Conservation (phyloP, 1,140 invertebrate species). For the Zaprionus nigranus region DNA sequence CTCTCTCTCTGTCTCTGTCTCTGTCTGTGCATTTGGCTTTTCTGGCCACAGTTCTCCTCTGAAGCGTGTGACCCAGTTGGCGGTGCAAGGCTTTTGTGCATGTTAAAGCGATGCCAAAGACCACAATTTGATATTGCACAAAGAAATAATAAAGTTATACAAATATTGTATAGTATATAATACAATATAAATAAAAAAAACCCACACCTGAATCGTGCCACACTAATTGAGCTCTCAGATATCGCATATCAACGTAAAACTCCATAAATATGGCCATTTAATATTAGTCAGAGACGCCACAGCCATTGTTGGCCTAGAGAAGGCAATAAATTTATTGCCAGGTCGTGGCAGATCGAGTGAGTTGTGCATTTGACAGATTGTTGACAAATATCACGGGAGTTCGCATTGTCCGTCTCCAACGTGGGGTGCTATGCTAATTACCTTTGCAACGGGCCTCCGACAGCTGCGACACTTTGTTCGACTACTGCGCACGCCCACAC, state of each 20-base stretch:
- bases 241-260: constrained; percentile 57
- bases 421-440: constrained; percentile 67
- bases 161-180: constrained; percentile 5
- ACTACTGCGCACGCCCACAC: constrained; percentile 55
- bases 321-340: constrained; percentile 58
- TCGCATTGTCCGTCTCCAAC: constrained; percentile 26
- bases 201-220: constrained; percentile 59
- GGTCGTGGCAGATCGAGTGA: constrained; percentile 8
- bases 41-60: constrained; percentile 26
- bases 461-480: constrained; percentile 59
- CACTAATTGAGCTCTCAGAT: constrained; percentile 60
- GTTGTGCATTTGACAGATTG: constrained; percentile 65
- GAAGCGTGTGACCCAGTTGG: constrained; percentile 66
- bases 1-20: too few relatives aligned
- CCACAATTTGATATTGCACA: constrained; percentile 50
- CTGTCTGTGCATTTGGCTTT: background rate
- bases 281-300: constrained; percentile 17
- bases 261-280: constrained; percentile 44
- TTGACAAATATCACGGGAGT: constrained; percentile 69
- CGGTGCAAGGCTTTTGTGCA: constrained; percentile 51
- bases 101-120: constrained; percentile 52
- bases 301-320: constrained; percentile 45
- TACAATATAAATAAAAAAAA: constrained; percentile 34
- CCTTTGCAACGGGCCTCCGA: constrained; percentile 55
- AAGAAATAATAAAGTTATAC: constrained; percentile 41